Percentiles rank a stretch among this genome's conserved stretches.
These are phyloP conservation scores for Arctia plantaginis DNA, from an alignment of 2,888 invertebrate genomes.

Conservation along the genomic window DNA sequence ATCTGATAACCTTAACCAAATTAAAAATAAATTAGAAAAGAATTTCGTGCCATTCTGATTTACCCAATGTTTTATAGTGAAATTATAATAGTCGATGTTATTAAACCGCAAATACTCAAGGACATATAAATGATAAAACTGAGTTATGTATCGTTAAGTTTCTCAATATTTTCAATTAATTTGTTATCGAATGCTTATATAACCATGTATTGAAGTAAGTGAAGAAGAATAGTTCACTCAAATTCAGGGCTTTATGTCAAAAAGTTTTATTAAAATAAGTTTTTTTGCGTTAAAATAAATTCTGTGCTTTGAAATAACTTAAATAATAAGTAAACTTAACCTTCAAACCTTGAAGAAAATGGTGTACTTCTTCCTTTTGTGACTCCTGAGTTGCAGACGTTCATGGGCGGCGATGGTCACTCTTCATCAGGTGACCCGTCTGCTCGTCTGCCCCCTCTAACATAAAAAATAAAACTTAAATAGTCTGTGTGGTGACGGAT, in stretches of 20 bases:
- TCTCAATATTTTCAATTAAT: slow-evolving; percentile 14
- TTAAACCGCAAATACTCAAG: background rate
- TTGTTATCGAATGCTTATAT: slow-evolving; percentile 6
- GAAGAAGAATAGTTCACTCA: background rate
- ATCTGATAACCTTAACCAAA: background rate
- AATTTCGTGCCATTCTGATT: background rate
- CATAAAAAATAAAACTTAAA: no score
- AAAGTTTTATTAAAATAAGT: background rate
- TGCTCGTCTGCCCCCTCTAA: no score
- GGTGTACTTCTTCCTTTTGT: no score
- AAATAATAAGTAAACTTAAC: no score
- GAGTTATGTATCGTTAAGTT: slow-evolving; percentile 3
- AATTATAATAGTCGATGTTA: background rate
- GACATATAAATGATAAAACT: background rate
- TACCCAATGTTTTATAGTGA: background rate
- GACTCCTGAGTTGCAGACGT: no score
- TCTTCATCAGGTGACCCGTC: no score
- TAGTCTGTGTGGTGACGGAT: no score
- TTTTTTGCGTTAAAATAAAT: background rate
- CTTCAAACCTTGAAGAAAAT: no score
- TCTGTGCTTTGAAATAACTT: background rate
- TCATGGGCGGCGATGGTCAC: no score
- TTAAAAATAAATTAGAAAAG: background rate
- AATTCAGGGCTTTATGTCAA: background rate
- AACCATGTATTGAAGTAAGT: background rate